A percentile compares a stretch with the other conserved stretches of the same genome.
These are phyloP conservation scores for Drosophila mulleri DNA, from an alignment of 2,888 invertebrate species.

Conservation along the genomic window DNA sequence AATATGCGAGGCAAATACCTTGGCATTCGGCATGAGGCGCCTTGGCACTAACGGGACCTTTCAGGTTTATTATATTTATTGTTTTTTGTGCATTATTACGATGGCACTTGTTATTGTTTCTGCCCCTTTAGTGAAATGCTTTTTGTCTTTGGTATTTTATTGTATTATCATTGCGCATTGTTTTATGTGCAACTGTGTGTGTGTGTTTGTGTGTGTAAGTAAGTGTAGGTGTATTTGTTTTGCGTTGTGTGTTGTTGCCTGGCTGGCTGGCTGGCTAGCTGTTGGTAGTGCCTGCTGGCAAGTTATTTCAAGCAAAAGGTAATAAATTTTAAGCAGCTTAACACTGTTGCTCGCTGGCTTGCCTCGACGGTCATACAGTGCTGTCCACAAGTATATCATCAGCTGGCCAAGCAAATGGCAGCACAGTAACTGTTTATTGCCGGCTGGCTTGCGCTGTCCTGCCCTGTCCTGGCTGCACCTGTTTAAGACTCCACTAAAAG, in stretches of 20 bases:
- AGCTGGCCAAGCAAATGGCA: constrained; percentile 27
- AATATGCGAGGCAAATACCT: constrained; percentile 44
- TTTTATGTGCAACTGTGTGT: constrained; percentile 54
- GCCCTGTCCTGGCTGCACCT: constrained; percentile 57
- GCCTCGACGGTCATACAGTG: constrained; percentile 61
- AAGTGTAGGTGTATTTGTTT: constrained; percentile 25
- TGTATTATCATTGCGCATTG: constrained; percentile 76
- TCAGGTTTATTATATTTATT: constrained; percentile 59
- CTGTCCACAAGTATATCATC: constrained; percentile 45
- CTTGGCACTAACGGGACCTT: constrained; percentile 43
- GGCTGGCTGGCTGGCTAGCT: constrained; percentile 16
- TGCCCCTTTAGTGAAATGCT: constrained; percentile 64
- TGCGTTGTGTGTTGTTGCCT: too few relatives aligned
- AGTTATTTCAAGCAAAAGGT: constrained; percentile 82
- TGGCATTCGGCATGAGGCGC: constrained; percentile 36
- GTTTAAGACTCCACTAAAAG: constrained; percentile 75
- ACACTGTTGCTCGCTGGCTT: constrained; percentile 78
- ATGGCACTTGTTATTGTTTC: constrained; percentile 63
- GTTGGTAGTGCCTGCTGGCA: constrained; percentile 63
- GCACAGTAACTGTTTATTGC: constrained; percentile 35
- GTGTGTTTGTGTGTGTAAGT: constrained; percentile 15
- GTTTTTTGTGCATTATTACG: constrained; percentile 63
- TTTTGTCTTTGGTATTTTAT: constrained; percentile 74
- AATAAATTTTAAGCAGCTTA: constrained; percentile 82
- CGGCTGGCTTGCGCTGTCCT: constrained; percentile 36